Base-by-base conservation (phyloP, 2,113 vertebrate species). In the Sylvietta virens region DNA sequence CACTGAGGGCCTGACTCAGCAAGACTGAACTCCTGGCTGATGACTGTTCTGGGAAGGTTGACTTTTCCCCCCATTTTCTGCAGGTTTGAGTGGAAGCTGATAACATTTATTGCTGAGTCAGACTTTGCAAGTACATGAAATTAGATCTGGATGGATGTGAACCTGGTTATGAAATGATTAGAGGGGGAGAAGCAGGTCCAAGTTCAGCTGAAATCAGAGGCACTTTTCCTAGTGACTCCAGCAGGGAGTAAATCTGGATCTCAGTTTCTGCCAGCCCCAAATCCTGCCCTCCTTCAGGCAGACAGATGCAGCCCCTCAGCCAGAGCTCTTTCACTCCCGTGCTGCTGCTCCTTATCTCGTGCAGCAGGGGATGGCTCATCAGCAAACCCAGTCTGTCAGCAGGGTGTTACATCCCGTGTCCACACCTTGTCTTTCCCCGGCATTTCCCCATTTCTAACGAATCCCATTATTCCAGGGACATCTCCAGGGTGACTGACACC, bases 1-100 rank as follows among this genome's bases (percentile, higher is more conserved):
- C 35, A 3, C 80, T 81, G 80, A 53, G 93, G 91, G 74, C 95
- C 95, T 96, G 92, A 96, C 89, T 97, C 94, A 96, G 95, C 90
- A 53, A 5, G 65, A 23, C 56, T 26, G 10, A 51, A 22, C 84
- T 33, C 78, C 72, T 48, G 0, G 14, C 54, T 31, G 21, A 4
- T 27, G 61, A 21, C 51, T 53, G 67, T 42, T 81, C 66, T 95
- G 88, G 76, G 57, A 90, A 73, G 30, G 44, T 15, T 71, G 92
- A 39, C 40, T 67, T 42, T 15, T 13, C 7, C 23, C 40, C 56
- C 65, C 15, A 12, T 60, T 88, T 91, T 67, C 91, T 94, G 92
- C 92, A 94, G 90, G 88, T 94, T 77, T 37, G 5, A 71, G 23
- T 81, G 81, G 81, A 79, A 90, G 58, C 88, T 88, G 95, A 89